Conservation (phyloP, 2,888 invertebrate genomes). For the Synergus gifuensis region DNA sequence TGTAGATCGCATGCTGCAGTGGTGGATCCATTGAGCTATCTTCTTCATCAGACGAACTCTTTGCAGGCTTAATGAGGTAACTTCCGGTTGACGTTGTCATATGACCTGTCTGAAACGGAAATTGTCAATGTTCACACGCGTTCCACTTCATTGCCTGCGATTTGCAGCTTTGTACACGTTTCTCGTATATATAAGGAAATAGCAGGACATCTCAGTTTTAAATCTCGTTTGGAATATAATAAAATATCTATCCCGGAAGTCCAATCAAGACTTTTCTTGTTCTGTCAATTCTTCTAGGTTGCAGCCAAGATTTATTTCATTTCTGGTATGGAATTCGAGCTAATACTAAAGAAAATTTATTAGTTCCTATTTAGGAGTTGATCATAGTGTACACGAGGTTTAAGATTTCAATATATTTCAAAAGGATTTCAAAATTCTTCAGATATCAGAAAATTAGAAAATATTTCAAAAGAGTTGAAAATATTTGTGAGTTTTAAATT, state of each 20-base stretch:
- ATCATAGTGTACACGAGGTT: no score
- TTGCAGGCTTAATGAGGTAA: conserved; percentile 84
- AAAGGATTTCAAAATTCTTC: no score
- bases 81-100: conserved; percentile 83
- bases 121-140: conserved; percentile 31
- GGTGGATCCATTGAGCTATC: conserved; percentile 68
- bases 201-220: conserved; percentile 7
- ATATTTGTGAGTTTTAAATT: no score
- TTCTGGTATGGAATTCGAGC: neutral
- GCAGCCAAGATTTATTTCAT: conserved; percentile 1
- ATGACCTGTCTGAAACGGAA: conserved; percentile 82
- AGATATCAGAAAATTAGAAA: no score
- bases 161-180: neutral
- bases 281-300: conserved; percentile 17
- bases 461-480: no score
- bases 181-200: neutral
- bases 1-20: conserved; percentile 71
- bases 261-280: neutral
- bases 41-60: conserved; percentile 75
- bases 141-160: conserved; percentile 14
- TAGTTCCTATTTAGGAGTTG: neutral
- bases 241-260: neutral
- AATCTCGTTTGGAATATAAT: conserved; percentile 21
- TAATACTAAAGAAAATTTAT: conserved; percentile 2
- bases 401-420: no score